These are phyloP conservation scores for Sebastes elongatus DNA, from an alignment of 2,797 vertebrate species.

Conservation along the genomic window DNA sequence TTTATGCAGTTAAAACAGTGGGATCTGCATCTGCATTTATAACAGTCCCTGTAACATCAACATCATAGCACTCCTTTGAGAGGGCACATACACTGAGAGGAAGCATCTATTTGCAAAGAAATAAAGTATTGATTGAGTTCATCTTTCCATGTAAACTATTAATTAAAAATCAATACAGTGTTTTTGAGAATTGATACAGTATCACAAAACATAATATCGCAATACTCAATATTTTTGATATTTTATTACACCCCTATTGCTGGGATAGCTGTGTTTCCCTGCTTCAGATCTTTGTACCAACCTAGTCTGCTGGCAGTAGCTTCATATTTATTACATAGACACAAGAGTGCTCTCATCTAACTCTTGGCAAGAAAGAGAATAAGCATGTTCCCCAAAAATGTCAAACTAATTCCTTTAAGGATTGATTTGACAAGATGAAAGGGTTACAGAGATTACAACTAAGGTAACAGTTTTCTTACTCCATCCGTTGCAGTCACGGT, in stretches of 20 bases:
- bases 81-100: no score
- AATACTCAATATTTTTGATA: no score
- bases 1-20: no score
- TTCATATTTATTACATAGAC: background rate
- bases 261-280: background rate
- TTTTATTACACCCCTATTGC: background rate
- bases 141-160: background rate
- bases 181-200: no score
- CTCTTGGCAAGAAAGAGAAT: background rate
- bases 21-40: no score
- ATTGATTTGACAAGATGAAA: background rate
- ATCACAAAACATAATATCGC: no score
- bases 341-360: background rate
- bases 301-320: background rate
- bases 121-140: no score
- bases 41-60: no score
- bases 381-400: background rate
- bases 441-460: background rate
- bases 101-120: no score
- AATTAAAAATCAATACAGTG: no score
- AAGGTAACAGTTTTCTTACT: conserved; percentile 80
- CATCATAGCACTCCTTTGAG: no score
- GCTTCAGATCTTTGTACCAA: background rate
- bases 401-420: background rate
- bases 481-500: conserved; percentile 92